These are phyloP conservation scores for Lysandra coridon DNA, from an alignment of 2,888 invertebrate genomes.

Conservation along the genomic window DNA sequence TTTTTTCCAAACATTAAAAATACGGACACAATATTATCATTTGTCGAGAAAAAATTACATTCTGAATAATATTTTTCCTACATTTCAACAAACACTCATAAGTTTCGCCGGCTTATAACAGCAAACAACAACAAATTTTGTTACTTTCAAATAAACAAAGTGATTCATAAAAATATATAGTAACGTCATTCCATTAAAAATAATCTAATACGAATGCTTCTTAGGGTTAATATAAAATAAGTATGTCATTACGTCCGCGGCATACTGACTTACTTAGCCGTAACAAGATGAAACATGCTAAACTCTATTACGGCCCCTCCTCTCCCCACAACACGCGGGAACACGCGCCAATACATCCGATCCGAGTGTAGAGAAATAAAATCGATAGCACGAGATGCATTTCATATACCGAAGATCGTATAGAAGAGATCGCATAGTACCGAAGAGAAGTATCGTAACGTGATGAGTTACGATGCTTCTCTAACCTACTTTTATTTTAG, in stretches of 20 bases:
- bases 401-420: too few relatives aligned
- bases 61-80: too few relatives aligned
- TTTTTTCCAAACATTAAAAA: too few relatives aligned
- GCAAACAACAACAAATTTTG: not conserved
- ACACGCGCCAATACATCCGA: not conserved
- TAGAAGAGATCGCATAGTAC: too few relatives aligned
- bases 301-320: conserved; percentile 26
- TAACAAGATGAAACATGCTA: conserved; percentile 28
- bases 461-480: too few relatives aligned
- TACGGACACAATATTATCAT: too few relatives aligned
- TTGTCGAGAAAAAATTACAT: too few relatives aligned
- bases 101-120: not conserved
- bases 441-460: too few relatives aligned
- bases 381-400: not conserved
- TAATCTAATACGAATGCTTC: conserved; percentile 4
- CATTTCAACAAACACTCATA: too few relatives aligned
- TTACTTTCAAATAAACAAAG: not conserved
- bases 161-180: not conserved
- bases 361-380: not conserved
- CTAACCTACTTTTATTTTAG: too few relatives aligned
- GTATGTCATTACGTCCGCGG: not conserved
- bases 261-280: conserved; percentile 22
- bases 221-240: conserved; percentile 9
- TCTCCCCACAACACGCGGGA: conserved; percentile 20
- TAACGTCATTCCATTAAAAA: not conserved